A percentile compares a stretch with the other conserved stretches of the same genome.
These are phyloP conservation scores for Charadrius vociferus DNA, from an alignment of 2,113 vertebrate genomes.

Conservation along the genomic window DNA sequence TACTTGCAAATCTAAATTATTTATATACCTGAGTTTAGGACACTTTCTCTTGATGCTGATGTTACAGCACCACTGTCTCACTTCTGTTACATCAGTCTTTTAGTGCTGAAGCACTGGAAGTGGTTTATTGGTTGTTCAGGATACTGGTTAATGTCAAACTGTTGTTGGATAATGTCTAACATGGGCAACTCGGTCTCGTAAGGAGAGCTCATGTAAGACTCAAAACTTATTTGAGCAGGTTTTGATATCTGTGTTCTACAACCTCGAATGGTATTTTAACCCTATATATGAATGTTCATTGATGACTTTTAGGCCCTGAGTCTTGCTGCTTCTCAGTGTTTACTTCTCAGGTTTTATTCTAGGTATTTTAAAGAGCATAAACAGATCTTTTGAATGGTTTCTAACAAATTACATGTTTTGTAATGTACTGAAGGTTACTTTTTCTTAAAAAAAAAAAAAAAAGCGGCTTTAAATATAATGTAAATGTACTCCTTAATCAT, in stretches of 20 bases:
- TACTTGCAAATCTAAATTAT: neutral
- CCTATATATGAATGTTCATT: neutral
- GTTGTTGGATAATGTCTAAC: neutral
- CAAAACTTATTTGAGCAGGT: neutral
- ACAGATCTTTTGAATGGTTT: neutral
- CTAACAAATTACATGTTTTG: neutral
- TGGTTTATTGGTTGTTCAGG: neutral
- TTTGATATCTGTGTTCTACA: neutral
- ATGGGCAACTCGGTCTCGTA: neutral
- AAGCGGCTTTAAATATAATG: neutral
- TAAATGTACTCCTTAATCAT: neutral
- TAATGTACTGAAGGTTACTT: neutral
- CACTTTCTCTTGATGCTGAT: neutral
- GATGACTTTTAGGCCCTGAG: neutral
- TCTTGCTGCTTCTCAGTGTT: neutral
- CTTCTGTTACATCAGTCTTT: neutral
- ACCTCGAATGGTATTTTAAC: neutral
- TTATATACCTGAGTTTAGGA: neutral
- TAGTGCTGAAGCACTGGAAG: neutral
- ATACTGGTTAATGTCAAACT: neutral
- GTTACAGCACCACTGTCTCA: neutral
- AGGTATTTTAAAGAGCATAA: neutral
- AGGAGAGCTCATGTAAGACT: neutral
- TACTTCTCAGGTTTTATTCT: neutral
- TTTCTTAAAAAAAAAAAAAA: neutral